Base-by-base conservation (phyloP, 2,113 vertebrate genomes). In the Scomber colias region DNA sequence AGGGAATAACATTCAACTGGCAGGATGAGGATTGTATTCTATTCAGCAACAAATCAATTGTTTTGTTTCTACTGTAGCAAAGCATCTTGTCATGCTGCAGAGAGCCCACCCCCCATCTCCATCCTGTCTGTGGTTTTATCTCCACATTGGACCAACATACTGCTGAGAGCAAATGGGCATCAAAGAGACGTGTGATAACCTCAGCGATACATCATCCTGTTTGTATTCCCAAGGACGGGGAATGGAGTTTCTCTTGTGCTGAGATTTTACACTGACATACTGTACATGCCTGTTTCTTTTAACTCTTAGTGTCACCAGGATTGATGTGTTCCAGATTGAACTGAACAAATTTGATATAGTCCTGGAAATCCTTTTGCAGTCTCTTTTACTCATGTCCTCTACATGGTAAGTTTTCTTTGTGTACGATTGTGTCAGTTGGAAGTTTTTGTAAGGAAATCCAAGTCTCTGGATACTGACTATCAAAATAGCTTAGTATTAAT, bases 151-250 rank as follows among this genome's bases (percentile, higher is more conserved):
- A 55, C n/a, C 10, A 21, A 67, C 44, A 45, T 15, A 30, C 54
- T 24, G 77, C 61, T 57, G 65, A 72, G 71, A 67, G 71, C 49
- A 79, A 44, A 84, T 55, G 65, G 35, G 75, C 71, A 65, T 70
- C 45, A 74, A 64, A 69, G 17, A 59, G 60, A 65, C 2, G 4
- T 17, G 70, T 44, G 21, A 21, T 67, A 77, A 72, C 72, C 67
- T 72, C 66, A 40, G 35, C 0, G 3, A 68, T 67, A 19, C 49
- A 73, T 69, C 44, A 56, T 3, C 46, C 60, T 0, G 6, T 66
- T 46, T 67, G 60, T 80, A 70, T 75, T 79, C 54, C 54, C 27
- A 17, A 40, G 7, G 24, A 70, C n/a, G 19, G 50, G 49, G 19
- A 30, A 44, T 57, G 53, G 24, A 40, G 10, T 30, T 48, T 65